Evolutionary conservation across 2,797 vertebrate genomes (phyloP), one percentile per base, ranked within the genome.

Genomic region (Leuciscus waleckii): DNA sequence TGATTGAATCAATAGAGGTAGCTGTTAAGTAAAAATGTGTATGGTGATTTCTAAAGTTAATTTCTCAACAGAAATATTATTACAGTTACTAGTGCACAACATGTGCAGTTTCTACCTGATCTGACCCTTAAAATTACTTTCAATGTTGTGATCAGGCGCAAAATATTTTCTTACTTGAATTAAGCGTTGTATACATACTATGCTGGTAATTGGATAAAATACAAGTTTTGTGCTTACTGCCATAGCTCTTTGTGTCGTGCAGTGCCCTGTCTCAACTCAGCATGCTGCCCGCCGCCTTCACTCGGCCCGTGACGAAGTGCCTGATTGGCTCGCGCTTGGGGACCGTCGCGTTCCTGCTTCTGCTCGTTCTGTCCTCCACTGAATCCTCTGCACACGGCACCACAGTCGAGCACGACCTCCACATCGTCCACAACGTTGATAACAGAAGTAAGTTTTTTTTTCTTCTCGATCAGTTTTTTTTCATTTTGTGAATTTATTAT

Each of bases 401-500:
- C 87, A 94, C 95, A 0, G 93, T 96, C 89, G 96, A 96, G 90
- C 96, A 98, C 74, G 94, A 95, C 89, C 93, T 95, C 79, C 95
- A 95, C 90, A 95, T 95, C 29, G 92, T 95, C 79, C 95, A 96
- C 90, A 96, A 97, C 65, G 96, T 97, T 83, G 96, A 97, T 92
- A 97, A 97, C 93, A 97, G 97, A 96, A 97, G 97, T 98, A 96
- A 95, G 93, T 87, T 61, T 5, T 0, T 2, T 2, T 41, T 79
- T 65, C 13, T 1, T 46, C 21, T 4, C 29, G 7, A 19, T 14
- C 8, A 10, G 19, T 54, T 26, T 51, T 81, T 81, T 77, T 46
- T 63, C 32, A 8, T 29, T 51, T 17, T 39, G 37, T 6, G 11
- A 23, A 29, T 58, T 35, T 16, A n/a, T 76, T 29, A 26, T 61